Evolutionary conservation across 2,113 vertebrate genomes (phyloP).

Genomic region (Hemiscyllium ocellatum): DNA sequence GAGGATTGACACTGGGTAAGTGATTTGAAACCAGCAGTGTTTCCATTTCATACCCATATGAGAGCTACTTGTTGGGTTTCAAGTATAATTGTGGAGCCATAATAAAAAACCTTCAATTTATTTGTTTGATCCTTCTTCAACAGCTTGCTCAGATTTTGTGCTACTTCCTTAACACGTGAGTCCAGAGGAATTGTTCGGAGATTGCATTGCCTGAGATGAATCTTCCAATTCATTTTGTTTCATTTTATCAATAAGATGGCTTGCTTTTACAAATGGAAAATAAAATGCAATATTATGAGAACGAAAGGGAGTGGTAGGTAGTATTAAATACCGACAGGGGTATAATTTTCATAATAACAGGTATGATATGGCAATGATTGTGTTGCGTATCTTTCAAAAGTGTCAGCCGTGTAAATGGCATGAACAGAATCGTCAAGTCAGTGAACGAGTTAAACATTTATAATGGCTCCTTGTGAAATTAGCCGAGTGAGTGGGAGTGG

Average conservation of each 20-base stretch:
- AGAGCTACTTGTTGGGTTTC: background rate
- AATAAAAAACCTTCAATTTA: background rate
- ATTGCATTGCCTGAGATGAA: background rate
- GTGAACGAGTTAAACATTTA: background rate
- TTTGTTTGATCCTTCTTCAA: background rate
- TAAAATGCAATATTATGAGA: background rate
- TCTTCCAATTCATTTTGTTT: background rate
- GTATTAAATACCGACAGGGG: background rate
- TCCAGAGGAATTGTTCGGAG: background rate
- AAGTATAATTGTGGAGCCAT: background rate
- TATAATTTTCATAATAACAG: background rate
- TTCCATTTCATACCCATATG: background rate
- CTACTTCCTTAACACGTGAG: background rate
- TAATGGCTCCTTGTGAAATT: background rate
- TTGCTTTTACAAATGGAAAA: background rate
- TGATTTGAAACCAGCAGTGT: background rate
- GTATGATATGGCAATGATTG: background rate
- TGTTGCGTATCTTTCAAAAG: background rate
- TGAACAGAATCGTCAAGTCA: background rate
- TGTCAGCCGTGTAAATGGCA: background rate
- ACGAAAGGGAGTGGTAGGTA: background rate
- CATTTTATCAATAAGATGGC: background rate
- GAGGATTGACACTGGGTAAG: background rate
- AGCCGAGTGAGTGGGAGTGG: background rate
- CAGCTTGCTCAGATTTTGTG: background rate